These are phyloP conservation scores for Tortrix viridana DNA, from an alignment of 2,888 invertebrate species.

Conservation along the genomic window DNA sequence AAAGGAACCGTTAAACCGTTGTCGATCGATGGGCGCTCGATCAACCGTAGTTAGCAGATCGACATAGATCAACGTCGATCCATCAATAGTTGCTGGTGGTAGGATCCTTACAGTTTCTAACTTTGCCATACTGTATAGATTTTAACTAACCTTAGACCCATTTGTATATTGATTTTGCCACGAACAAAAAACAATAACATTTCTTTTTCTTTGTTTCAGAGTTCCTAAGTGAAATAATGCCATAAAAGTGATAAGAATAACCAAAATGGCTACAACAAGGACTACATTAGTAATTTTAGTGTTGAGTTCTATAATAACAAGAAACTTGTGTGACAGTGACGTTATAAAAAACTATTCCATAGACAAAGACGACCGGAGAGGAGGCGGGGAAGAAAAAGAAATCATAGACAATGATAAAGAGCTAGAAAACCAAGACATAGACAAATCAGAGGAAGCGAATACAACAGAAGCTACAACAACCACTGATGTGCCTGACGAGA, in stretches of 20 bases:
- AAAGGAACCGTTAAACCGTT: too few species aligned
- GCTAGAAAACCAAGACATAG: constrained; percentile 16
- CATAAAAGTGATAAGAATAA: neutral
- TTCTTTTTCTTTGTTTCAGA: constrained; percentile 17
- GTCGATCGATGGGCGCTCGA: too few species aligned
- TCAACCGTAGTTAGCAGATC: too few species aligned
- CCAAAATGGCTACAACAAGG: constrained; percentile 43
- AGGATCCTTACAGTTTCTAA: too few species aligned
- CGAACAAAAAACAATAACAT: too few species aligned
- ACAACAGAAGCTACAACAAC: constrained; percentile 28
- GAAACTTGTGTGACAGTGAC: constrained; percentile 32
- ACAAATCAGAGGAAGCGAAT: constrained; percentile 23
- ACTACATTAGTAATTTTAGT: constrained; percentile 41
- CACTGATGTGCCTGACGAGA: constrained; percentile 34
- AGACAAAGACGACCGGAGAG: constrained; percentile 24
- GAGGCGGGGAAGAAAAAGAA: constrained; percentile 31
- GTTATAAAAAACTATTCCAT: constrained; percentile 24
- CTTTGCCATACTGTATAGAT: too few species aligned
- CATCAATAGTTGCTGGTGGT: too few species aligned
- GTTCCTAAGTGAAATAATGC: constrained; percentile 13
- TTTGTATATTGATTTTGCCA: too few species aligned
- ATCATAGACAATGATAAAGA: constrained; percentile 9
- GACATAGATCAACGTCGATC: too few species aligned
- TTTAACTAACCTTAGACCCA: too few species aligned
- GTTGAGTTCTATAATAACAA: constrained; percentile 37